Conservation (phyloP, 2,113 vertebrate species). For the Piaya cayana region DNA sequence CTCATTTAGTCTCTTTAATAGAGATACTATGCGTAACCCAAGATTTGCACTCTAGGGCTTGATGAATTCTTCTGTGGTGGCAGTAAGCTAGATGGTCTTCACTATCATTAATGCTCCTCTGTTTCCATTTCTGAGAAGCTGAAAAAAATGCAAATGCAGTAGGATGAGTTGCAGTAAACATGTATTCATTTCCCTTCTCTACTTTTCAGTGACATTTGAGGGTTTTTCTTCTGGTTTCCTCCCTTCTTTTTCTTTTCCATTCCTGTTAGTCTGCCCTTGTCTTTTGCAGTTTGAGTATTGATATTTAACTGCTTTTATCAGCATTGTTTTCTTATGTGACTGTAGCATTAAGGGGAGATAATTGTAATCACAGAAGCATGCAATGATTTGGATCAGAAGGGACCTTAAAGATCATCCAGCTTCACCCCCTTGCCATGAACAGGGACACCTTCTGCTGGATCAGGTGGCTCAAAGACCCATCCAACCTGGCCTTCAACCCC, state of each 20-base stretch:
- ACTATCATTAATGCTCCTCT: background rate
- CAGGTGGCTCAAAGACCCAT: too few species aligned
- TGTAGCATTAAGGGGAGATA: background rate
- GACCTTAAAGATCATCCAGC: too few species aligned
- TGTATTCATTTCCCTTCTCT: background rate
- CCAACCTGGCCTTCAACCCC: too few species aligned
- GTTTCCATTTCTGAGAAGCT: background rate
- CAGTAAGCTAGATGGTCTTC: background rate
- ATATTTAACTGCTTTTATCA: conserved; percentile 10
- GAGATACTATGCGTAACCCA: background rate
- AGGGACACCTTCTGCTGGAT: too few species aligned
- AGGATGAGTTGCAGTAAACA: background rate
- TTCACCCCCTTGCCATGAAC: too few species aligned
- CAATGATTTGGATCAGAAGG: too few species aligned
- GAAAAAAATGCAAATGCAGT: background rate
- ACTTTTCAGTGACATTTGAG: background rate
- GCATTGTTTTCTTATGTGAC: background rate
- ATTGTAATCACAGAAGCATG: background rate
- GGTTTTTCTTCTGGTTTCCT: background rate
- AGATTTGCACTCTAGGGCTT: background rate
- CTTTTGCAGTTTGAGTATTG: background rate
- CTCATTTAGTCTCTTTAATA: background rate
- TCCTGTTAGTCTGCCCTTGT: background rate
- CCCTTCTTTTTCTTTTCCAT: background rate
- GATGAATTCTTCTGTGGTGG: background rate